A percentile compares a stretch with the other conserved stretches of the same genome.
phyloP scores from a whole-genome alignment of 2,888 invertebrate genomes.

The Caenorhabditis becei region DNA sequence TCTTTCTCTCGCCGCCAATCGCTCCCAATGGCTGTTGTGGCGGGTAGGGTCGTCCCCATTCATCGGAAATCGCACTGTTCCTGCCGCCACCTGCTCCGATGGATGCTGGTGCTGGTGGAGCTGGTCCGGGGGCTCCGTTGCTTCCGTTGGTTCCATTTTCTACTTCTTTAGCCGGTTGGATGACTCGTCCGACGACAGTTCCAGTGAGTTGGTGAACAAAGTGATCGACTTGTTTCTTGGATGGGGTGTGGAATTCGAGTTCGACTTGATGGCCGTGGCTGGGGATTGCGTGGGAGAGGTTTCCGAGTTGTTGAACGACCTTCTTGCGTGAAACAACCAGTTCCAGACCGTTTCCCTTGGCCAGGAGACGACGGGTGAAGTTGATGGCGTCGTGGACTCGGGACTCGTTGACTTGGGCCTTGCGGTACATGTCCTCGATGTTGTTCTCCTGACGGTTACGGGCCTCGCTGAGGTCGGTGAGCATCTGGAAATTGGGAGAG shows the following conservation, averaged over 20 bases:
- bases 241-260: slow-evolving; percentile 69
- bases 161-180: slow-evolving; percentile 57
- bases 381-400: slow-evolving; percentile 75
- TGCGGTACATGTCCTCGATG: slow-evolving; percentile 73
- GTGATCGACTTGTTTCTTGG: slow-evolving; percentile 64
- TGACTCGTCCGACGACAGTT: slow-evolving; percentile 55
- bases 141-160: background rate
- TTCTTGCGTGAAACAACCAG: slow-evolving; percentile 74
- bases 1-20: slow-evolving; percentile 72
- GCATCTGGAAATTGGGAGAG: too few relatives aligned
- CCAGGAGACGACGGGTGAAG: slow-evolving; percentile 74
- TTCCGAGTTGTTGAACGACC: slow-evolving; percentile 75
- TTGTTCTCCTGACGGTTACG: slow-evolving; percentile 72
- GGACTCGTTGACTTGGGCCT: slow-evolving; percentile 71
- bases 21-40: slow-evolving; percentile 62
- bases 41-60: slow-evolving; percentile 45
- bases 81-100: slow-evolving; percentile 9
- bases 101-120: background rate
- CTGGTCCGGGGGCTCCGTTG: background rate
- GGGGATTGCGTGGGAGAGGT: slow-evolving; percentile 75
- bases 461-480: slow-evolving; percentile 71
- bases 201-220: slow-evolving; percentile 55
- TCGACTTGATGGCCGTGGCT: slow-evolving; percentile 72
- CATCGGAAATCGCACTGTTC: slow-evolving; percentile 25
- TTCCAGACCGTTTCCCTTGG: slow-evolving; percentile 73